A percentile compares a stretch with the other conserved stretches of the same genome.
Evolutionary conservation across 2,888 invertebrate genomes (phyloP).

Genomic region (Parnassius mnemosyne): DNA sequence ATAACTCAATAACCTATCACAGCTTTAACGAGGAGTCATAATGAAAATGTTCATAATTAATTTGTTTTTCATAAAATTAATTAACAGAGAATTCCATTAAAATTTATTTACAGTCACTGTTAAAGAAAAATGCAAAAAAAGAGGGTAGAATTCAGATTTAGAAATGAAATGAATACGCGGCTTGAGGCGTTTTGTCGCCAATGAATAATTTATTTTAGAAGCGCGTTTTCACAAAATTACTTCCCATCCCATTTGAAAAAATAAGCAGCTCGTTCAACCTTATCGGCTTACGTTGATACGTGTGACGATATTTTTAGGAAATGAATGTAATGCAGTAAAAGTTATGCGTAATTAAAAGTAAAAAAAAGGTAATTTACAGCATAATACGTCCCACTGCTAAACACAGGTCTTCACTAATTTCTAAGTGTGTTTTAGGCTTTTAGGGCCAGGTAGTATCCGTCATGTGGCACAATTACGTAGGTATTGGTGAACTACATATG

Average conservation of each 20-base stretch:
- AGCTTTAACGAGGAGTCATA: too few relatives aligned
- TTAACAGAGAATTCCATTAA: constrained; percentile 49
- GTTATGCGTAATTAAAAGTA: too few relatives aligned
- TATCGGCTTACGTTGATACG: constrained; percentile 29
- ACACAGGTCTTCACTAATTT: too few relatives aligned
- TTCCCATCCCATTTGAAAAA: constrained; percentile 72
- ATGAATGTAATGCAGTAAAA: not conserved
- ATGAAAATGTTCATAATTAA: too few relatives aligned
- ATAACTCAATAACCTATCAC: too few relatives aligned
- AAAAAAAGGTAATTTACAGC: too few relatives aligned
- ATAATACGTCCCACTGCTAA: too few relatives aligned
- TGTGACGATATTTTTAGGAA: constrained; percentile 13
- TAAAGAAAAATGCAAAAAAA: constrained; percentile 63
- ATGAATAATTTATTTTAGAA: constrained; percentile 80
- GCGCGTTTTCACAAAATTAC: constrained; percentile 77
- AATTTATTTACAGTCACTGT: constrained; percentile 73
- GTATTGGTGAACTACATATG: too few relatives aligned
- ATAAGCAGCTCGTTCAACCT: constrained; percentile 45
- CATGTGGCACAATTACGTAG: too few relatives aligned
- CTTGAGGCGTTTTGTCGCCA: constrained; percentile 77
- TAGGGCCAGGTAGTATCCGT: too few relatives aligned
- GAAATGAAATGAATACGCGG: constrained; percentile 79
- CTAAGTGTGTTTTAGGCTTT: too few relatives aligned
- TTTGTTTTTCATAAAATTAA: too few relatives aligned
- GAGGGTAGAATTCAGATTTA: constrained; percentile 75